These are phyloP conservation scores for Scopus umbretta DNA, from an alignment of 2,113 vertebrate genomes.

Conservation along the genomic window DNA sequence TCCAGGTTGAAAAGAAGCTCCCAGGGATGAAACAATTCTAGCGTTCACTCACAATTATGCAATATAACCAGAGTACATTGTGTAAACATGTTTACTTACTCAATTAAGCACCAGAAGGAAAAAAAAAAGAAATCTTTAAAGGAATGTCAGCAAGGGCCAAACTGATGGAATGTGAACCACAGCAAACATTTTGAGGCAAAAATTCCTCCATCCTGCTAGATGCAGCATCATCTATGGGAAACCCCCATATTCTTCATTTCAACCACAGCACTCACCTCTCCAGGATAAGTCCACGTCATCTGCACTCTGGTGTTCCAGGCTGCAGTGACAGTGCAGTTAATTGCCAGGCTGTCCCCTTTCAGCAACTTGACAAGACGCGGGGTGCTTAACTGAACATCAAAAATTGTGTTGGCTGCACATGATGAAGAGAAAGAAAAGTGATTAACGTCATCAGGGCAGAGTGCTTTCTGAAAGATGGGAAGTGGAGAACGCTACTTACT, in stretches of 20 bases:
- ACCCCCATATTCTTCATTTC: background rate
- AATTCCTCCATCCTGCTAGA: background rate
- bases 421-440: background rate
- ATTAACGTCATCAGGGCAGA: background rate
- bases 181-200: background rate
- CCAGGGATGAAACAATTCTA: constrained; percentile 5
- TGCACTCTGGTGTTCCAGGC: constrained; percentile 89
- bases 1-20: constrained; percentile 11
- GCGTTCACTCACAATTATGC: background rate
- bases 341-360: constrained; percentile 74
- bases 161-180: background rate
- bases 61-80: background rate
- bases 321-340: constrained; percentile 87
- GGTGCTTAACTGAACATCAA: constrained; percentile 79
- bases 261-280: constrained; percentile 76
- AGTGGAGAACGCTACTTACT: constrained; percentile 67
- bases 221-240: background rate
- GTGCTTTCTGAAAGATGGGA: accelerated
- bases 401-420: constrained; percentile 81
- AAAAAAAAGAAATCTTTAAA: constrained; percentile 41
- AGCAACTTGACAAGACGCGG: constrained; percentile 76
- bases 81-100: constrained; percentile 41
- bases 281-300: constrained; percentile 89
- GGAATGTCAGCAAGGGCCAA: constrained; percentile 20
- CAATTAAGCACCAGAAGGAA: constrained; percentile 2